Base-by-base conservation (phyloP, 1,140 invertebrate genomes). In the Drosophila bocqueti region DNA sequence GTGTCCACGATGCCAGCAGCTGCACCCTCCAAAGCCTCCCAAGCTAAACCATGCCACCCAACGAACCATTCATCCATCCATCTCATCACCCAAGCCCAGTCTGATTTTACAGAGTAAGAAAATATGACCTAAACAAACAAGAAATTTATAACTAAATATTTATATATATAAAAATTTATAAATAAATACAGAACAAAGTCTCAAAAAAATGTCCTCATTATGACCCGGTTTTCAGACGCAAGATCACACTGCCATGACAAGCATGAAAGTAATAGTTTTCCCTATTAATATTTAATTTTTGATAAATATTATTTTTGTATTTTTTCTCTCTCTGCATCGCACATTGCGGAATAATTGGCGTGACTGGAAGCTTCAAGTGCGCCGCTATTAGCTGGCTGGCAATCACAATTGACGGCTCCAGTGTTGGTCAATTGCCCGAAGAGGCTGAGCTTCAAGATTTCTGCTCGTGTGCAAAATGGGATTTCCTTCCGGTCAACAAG, bases 341-440 rank as follows among this genome's bases (percentile, higher is more conserved):
- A 72, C 78, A 84, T 83, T 83, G 82, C 76, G 81, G 79, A 85
- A 91, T 91, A 90, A 90, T 90, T 90, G 86, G 29, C 49, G 46
- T 38, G 49, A 55, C 59, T 75, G 47, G 42, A 77, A 62, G 74
- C 57, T 61, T 68, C 43, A 59, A 60, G 42, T 40, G 42, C 55
- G 49, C 60, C 81, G 82, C 84, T 83, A 83, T 87, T 87, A 87
- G 83, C 83, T 75, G 61, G 83, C 61, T 82, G 79, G 72, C 79
- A 86, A 86, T 86, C 85, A 87, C 79, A 76, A 67, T 86, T 87
- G 83, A 86, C 83, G 83, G 83, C 79, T 87, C 47, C 61, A 86
- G 83, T 79, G 83, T 81, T 85, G 78, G 78, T 78, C 69, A 79
- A 76, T 80, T 52, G 61, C 76, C 76, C 43, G 54, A 80, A 79